These are phyloP conservation scores for Alces alces DNA, from an alignment of 2,113 vertebrate species.

Conservation along the genomic window DNA sequence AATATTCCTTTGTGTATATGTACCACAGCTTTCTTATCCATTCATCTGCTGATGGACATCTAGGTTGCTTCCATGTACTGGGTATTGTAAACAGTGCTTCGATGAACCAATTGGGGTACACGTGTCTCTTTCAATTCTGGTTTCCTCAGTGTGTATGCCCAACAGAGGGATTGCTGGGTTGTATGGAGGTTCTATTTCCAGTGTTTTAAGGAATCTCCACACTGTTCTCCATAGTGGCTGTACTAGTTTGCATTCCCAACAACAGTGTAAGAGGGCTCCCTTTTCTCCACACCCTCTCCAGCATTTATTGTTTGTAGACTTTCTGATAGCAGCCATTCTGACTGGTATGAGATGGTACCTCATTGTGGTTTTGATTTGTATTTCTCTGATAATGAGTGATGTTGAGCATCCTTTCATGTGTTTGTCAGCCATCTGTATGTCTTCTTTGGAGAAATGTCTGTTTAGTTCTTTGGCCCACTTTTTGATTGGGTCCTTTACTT, in stretches of 20 bases:
- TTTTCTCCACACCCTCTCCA: background rate
- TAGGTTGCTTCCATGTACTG: background rate
- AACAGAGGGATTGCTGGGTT: background rate
- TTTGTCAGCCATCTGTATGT: background rate
- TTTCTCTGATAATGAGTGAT: background rate
- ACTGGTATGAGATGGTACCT: background rate
- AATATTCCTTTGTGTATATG: background rate
- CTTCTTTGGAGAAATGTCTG: background rate
- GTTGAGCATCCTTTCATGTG: background rate
- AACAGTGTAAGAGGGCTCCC: background rate
- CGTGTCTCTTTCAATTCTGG: background rate
- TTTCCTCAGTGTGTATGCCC: background rate
- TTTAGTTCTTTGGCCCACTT: background rate
- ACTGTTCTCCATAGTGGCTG: background rate
- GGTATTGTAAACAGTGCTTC: background rate
- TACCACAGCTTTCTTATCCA: background rate
- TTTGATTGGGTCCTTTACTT: background rate
- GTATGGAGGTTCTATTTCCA: background rate
- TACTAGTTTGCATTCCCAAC: background rate
- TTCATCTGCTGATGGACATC: background rate
- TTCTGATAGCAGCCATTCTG: background rate
- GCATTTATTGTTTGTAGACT: background rate
- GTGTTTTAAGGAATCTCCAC: background rate
- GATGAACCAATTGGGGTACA: background rate
- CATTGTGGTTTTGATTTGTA: background rate